A percentile compares a stretch with the other conserved stretches of the same genome.
phyloP scores from a whole-genome alignment of 2,888 invertebrate species.

The Ctena decussata region DNA sequence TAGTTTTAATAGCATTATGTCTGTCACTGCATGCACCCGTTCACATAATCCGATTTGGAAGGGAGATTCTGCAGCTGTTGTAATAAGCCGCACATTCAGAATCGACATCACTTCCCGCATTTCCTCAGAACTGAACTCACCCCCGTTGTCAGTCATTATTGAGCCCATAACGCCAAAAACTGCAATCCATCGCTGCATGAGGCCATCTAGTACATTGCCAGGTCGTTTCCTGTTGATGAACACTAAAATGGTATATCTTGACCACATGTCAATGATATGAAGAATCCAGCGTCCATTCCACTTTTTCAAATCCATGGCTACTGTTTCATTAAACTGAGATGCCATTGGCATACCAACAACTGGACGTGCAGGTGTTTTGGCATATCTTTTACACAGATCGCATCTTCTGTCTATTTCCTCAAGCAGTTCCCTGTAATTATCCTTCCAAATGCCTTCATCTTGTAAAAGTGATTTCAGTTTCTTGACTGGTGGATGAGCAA shows the following conservation, averaged over 20 bases:
- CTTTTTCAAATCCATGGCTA: conserved; percentile 12
- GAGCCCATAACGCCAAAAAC: conserved; percentile 57
- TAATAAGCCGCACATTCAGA: conserved; percentile 27
- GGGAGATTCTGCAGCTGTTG: conserved; percentile 35
- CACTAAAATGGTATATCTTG: conserved; percentile 11
- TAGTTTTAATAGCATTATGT: too few relatives aligned
- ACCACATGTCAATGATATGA: conserved; percentile 54
- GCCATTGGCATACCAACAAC: conserved; percentile 42
- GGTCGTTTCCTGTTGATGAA: not conserved
- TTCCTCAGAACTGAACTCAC: conserved; percentile 47
- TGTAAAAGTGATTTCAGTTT: conserved; percentile 27
- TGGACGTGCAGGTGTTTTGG: conserved; percentile 46
- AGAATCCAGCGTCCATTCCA: conserved; percentile 9
- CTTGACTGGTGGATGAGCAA: conserved; percentile 22
- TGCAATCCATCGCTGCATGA: conserved; percentile 62
- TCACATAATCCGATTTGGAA: not conserved
- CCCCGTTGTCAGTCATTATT: conserved; percentile 59
- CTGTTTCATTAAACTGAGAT: conserved; percentile 22
- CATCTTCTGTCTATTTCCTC: not conserved
- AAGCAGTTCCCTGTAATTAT: conserved; percentile 36
- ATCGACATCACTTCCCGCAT: conserved; percentile 22
- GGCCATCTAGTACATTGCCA: conserved; percentile 34
- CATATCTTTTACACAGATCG: conserved; percentile 44
- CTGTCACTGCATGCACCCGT: conserved; percentile 22
- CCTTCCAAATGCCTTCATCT: conserved; percentile 47